Conservation (phyloP, 2,888 invertebrate genomes). For the Arge pagana region DNA sequence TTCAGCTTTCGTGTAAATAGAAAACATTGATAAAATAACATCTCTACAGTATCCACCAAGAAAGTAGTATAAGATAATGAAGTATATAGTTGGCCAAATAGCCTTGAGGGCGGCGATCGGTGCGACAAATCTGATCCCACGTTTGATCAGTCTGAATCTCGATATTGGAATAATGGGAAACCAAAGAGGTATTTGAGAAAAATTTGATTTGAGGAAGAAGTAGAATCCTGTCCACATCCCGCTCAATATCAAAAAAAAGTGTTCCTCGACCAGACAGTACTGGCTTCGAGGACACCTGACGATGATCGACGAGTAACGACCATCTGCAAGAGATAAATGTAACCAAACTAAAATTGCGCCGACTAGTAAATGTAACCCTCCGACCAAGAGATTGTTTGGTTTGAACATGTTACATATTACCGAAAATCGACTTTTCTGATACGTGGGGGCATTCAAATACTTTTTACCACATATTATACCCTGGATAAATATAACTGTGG, state of each 20-base stretch:
- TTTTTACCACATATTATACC: constrained; percentile 74
- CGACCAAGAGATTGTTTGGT: constrained; percentile 64
- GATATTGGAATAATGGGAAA: constrained; percentile 75
- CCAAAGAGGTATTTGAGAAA: constrained; percentile 63
- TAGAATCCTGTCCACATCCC: constrained; percentile 72
- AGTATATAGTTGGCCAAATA: constrained; percentile 67
- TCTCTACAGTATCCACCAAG: constrained; percentile 64
- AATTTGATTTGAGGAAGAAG: constrained; percentile 65
- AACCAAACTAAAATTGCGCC: constrained; percentile 73
- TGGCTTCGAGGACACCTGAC: constrained; percentile 59
- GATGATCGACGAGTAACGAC: constrained; percentile 63
- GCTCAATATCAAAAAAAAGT: constrained; percentile 69
- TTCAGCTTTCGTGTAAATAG: constrained; percentile 62
- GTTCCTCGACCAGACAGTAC: constrained; percentile 70
- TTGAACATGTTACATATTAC: constrained; percentile 69
- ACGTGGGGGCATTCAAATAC: constrained; percentile 66
- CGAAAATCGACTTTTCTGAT: constrained; percentile 70
- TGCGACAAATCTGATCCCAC: constrained; percentile 63
- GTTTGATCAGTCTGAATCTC: constrained; percentile 70
- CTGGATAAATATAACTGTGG: constrained; percentile 69
- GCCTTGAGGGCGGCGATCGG: constrained; percentile 66
- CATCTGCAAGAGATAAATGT: constrained; percentile 69
- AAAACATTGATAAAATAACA: constrained; percentile 62
- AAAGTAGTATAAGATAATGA: constrained; percentile 66
- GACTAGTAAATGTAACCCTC: constrained; percentile 65